Conservation (phyloP, 2,113 vertebrate species). For the Oncorhynchus gorbuscha region DNA sequence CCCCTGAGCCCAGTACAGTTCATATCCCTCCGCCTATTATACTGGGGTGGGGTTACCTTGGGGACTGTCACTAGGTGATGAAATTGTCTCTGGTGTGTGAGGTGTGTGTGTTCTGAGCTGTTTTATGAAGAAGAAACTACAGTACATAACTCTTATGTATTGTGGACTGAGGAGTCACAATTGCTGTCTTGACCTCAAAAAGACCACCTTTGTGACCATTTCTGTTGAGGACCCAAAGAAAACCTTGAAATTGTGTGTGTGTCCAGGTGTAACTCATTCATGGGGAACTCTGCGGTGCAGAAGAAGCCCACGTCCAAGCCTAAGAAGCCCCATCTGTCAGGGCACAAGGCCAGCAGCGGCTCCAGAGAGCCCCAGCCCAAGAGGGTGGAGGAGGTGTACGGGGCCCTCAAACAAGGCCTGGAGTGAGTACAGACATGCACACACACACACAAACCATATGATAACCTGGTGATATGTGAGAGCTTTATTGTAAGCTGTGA, state of each 20-base stretch:
- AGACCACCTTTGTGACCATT: too few species aligned
- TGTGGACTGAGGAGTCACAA: too few species aligned
- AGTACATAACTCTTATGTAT: too few species aligned
- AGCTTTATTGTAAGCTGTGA: too few species aligned
- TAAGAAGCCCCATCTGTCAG: constrained; percentile 90
- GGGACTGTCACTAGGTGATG: too few species aligned
- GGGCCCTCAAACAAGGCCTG: constrained; percentile 89
- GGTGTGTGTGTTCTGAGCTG: too few species aligned
- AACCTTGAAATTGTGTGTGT: constrained; percentile 9
- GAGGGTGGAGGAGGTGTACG: constrained; percentile 90
- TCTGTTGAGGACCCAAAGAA: too few species aligned
- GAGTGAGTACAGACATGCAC: constrained; percentile 78
- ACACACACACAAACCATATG: not conserved
- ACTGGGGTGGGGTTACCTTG: too few species aligned
- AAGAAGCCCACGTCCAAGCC: constrained; percentile 94
- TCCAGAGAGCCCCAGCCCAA: constrained; percentile 91
- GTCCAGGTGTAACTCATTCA: constrained; percentile 94
- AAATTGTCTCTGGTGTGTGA: too few species aligned
- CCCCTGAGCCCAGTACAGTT: not conserved
- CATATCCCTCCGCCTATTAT: too few species aligned
- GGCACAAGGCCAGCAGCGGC: constrained; percentile 84
- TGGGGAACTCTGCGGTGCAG: constrained; percentile 87
- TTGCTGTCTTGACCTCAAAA: not conserved
- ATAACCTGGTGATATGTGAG: too few species aligned
- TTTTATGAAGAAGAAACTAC: too few species aligned